Percentiles rank a stretch among this genome's conserved stretches.
Conservation (phyloP, 2,113 vertebrate species). For the Lepus americanus region DNA sequence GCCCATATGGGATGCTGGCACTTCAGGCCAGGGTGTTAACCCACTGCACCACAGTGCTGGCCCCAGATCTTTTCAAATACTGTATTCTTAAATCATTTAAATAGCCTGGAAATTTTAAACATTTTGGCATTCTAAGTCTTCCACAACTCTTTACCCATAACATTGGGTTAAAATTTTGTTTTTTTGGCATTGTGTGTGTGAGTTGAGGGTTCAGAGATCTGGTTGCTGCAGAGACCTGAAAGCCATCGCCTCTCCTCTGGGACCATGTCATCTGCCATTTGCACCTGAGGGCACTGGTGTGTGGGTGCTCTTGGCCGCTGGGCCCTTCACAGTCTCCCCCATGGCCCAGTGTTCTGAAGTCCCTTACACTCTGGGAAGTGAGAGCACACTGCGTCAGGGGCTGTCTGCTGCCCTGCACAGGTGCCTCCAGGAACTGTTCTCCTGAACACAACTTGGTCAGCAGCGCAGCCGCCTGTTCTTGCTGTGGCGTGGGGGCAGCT, state of each 20-base stretch:
- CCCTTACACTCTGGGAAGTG: background rate
- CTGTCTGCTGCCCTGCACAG: background rate
- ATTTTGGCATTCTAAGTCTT: background rate
- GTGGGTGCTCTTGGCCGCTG: background rate
- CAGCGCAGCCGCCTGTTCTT: background rate
- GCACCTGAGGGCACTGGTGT: no score
- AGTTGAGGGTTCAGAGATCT: background rate
- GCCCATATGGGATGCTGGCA: no score
- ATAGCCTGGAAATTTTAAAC: background rate
- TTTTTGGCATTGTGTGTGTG: background rate
- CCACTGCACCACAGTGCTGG: no score
- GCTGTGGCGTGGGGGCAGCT: background rate
- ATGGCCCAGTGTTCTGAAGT: background rate
- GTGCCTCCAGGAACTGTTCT: background rate
- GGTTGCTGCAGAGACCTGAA: background rate
- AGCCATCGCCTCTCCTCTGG: background rate
- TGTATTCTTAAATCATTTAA: constrained; percentile 10
- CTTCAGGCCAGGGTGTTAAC: no score
- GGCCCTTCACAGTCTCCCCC: background rate
- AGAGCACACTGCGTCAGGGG: background rate
- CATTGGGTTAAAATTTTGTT: background rate
- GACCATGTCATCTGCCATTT: background rate
- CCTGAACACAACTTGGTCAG: background rate
- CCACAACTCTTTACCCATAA: background rate
- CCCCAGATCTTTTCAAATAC: background rate